Conservation (phyloP, 2,797 vertebrate species). For the Amblyopsis hoosieri region DNA sequence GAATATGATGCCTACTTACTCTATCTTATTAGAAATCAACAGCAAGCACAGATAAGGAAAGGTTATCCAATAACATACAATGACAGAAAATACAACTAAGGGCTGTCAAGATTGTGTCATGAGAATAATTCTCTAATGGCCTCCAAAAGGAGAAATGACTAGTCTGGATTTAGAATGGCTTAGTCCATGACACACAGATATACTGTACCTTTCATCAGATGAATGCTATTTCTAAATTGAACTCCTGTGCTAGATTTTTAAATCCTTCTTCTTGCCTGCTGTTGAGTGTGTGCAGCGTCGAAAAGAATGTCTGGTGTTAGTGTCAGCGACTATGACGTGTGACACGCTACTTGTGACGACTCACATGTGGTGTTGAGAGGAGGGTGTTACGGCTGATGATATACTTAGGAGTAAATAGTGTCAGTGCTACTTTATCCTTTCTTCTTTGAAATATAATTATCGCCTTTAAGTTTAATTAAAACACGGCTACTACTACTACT, state of each 20-base stretch:
- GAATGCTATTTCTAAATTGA: constrained; percentile 57
- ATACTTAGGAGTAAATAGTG: constrained; percentile 52
- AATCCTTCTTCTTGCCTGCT: constrained; percentile 43
- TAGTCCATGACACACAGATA: constrained; percentile 8
- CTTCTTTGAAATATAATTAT: constrained; percentile 50
- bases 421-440: constrained; percentile 24
- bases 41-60: constrained; percentile 56
- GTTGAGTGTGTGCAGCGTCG: constrained; percentile 45
- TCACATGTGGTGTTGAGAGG: constrained; percentile 43
- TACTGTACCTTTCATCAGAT: constrained; percentile 46
- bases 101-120: constrained; percentile 55
- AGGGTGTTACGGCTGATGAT: constrained; percentile 39
- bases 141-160: constrained; percentile 39
- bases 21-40: constrained; percentile 62
- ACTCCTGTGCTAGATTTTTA: constrained; percentile 47
- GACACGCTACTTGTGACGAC: constrained; percentile 66
- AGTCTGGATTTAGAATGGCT: constrained; percentile 22
- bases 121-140: constrained; percentile 22
- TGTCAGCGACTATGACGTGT: constrained; percentile 54
- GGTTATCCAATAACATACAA: constrained; percentile 62
- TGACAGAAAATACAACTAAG: constrained; percentile 50
- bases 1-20: constrained; percentile 60
- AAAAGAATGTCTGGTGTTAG: constrained; percentile 52
- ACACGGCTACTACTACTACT: constrained; percentile 32
- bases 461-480: constrained; percentile 57